phyloP scores from a whole-genome alignment of 2,113 vertebrate genomes.

The Silurus glanis region DNA sequence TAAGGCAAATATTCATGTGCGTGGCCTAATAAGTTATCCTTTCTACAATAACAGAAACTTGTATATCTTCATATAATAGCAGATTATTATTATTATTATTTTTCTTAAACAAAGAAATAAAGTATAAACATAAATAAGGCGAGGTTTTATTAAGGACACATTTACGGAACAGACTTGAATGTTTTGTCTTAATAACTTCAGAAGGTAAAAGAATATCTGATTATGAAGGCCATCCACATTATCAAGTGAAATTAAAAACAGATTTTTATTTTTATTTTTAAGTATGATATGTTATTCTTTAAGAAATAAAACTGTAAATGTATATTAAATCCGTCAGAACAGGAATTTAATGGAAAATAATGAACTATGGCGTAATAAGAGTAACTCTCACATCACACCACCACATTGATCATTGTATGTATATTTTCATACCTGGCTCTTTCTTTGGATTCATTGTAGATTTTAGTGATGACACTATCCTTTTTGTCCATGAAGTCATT shows the following conservation, averaged over 20 bases:
- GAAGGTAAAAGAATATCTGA: not conserved
- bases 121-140: not conserved
- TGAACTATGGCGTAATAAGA: not conserved
- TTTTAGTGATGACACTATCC: slow-evolving; percentile 76
- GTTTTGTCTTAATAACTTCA: not conserved
- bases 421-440: slow-evolving; percentile 74
- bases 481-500: slow-evolving; percentile 82
- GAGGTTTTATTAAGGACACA: not conserved
- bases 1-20: not conserved
- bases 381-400: slow-evolving; percentile 1
- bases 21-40: not conserved
- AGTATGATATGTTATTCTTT: not conserved
- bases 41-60: not conserved
- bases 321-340: not conserved
- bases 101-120: not conserved
- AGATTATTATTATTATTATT: not conserved
- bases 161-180: not conserved
- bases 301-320: not conserved
- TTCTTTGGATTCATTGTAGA: slow-evolving; percentile 82
- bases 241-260: not conserved
- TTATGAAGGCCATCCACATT: not conserved
- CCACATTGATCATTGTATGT: not conserved
- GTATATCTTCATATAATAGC: not conserved
- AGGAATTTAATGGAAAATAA: not conserved
- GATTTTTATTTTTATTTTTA: not conserved